Conservation (phyloP, 2,113 vertebrate genomes). For the Pitta sordida region DNA sequence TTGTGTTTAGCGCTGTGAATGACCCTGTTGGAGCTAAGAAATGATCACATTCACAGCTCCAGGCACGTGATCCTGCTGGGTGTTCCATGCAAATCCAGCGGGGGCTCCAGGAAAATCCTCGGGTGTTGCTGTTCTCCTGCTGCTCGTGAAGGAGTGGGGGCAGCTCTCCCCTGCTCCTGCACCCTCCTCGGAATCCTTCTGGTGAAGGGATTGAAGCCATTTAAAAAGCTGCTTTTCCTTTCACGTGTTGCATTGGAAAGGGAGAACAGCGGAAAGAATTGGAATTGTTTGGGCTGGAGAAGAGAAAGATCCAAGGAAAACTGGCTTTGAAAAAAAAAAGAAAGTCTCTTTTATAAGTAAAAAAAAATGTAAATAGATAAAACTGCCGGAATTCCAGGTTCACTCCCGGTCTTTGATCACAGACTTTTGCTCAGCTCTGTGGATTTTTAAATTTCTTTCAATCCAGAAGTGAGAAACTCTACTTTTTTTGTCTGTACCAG, state of each 20-base stretch:
- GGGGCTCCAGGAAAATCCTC: neutral
- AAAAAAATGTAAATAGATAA: neutral
- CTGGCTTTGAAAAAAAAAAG: neutral
- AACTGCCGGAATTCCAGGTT: neutral
- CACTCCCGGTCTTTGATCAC: neutral
- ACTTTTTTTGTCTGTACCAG: no score
- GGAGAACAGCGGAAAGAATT: neutral
- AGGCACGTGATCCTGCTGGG: neutral
- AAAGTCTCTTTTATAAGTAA: neutral
- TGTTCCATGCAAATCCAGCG: neutral
- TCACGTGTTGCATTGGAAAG: neutral
- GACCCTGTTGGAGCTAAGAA: conserved; percentile 46
- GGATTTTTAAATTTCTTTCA: neutral
- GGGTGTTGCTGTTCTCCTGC: neutral
- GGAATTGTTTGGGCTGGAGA: neutral
- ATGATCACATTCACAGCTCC: conserved; percentile 27
- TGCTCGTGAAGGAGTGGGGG: neutral
- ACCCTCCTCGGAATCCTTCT: neutral
- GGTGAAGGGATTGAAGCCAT: fast-evolving
- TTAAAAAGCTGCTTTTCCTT: neutral
- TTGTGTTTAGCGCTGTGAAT: conserved; percentile 23
- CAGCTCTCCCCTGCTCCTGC: neutral
- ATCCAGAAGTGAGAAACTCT: neutral
- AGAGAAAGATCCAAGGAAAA: neutral
- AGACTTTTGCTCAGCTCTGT: neutral